Percentiles rank a stretch among this genome's conserved stretches.
phyloP scores from a whole-genome alignment of 2,888 invertebrate genomes.

The Tyria jacobaeae region DNA sequence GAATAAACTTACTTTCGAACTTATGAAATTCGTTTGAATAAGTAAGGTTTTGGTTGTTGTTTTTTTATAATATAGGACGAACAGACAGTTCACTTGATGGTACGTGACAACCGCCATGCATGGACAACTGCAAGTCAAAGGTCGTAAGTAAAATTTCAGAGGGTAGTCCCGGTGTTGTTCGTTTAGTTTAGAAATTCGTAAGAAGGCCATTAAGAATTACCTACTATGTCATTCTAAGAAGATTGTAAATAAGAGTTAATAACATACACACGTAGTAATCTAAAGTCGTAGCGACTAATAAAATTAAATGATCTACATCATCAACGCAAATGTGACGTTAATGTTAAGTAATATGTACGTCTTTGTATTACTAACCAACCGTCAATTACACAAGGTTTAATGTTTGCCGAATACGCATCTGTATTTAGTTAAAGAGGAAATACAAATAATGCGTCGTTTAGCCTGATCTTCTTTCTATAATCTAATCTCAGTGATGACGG shows the following conservation, averaged over 20 bases:
- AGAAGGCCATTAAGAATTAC: not conserved
- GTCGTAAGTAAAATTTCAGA: not conserved
- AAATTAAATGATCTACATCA: conserved; percentile 26
- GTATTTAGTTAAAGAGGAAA: not conserved
- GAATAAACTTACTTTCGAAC: too few species aligned
- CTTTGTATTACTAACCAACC: not conserved
- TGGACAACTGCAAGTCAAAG: too few species aligned
- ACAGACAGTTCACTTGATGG: too few species aligned
- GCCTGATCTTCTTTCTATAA: too few species aligned
- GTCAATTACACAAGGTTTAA: not conserved
- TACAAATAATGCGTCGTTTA: too few species aligned
- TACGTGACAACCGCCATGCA: too few species aligned
- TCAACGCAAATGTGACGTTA: conserved; percentile 43
- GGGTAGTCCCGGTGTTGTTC: too few species aligned
- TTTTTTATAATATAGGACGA: too few species aligned
- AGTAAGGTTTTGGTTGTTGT: too few species aligned
- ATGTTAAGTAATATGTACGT: not conserved
- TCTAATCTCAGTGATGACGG: too few species aligned
- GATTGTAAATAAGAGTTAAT: not conserved
- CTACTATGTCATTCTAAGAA: not conserved
- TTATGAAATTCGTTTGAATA: too few species aligned
- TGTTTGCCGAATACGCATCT: not conserved
- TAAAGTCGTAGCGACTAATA: conserved; percentile 18
- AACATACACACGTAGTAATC: not conserved
- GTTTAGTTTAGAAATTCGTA: too few species aligned